Evolutionary conservation across 2,888 invertebrate species (phyloP), one percentile per base, ranked within the genome.

Genomic region (Protula sp.): DNA sequence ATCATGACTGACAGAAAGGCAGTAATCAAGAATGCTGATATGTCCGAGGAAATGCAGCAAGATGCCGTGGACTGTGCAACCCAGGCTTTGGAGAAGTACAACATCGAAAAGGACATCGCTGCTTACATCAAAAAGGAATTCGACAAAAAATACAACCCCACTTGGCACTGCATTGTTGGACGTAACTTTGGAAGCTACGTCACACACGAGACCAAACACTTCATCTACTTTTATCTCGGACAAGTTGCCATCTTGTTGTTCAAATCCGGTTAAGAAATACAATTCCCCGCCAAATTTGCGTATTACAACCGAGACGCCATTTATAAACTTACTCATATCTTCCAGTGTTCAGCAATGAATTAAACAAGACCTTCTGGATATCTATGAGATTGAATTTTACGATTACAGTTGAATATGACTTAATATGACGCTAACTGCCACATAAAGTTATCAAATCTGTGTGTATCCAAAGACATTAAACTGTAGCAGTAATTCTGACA

Each of bases 41-140:
- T 99, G 98, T 91, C 94, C 76, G 98, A 99, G 84, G 98, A 99
- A 85, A 98, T 98, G 98, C 98, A 99, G 87, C 97, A 98, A 82
- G 98, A 99, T 83, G 95, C 98, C 72, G 95, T 99, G 30, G 98
- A 98, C 83, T 95, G 94, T 83, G 97, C 98, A 73, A 97, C 95
- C 67, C 94, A 95, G 82, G 97, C 98, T 29, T 86, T 99, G 67
- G 98, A 99, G 82, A 99, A 98, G 82, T 97, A 92, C 84, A 97
- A 97, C 84, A 95, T 97, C 83, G 98, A 98, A 85, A 98, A 99
- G 90, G 98, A 98, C 82, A 98, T 98, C 78, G 98, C 98, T 24
- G 98, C 98, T 60, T 98, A 89, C 84, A 97, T 98, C 83, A 98
- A 99, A 86, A 99, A 99, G 83, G 98, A 99, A 82, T 98, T 99